These are phyloP conservation scores for Brachionus rubens DNA, from an alignment of 1,140 invertebrate species.

Conservation along the genomic window DNA sequence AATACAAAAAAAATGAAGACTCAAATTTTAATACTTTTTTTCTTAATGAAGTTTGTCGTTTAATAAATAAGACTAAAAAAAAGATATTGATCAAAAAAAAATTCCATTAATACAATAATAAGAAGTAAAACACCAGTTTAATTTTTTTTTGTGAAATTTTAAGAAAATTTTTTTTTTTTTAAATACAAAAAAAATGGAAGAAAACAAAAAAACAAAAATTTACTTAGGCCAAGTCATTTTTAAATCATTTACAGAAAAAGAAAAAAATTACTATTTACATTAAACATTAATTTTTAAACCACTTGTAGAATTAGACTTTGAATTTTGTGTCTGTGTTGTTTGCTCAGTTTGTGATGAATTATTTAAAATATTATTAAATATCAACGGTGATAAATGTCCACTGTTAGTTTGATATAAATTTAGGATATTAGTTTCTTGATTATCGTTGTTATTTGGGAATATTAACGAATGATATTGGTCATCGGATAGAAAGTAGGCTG, in stretches of 20 bases:
- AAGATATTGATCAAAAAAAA: too few species aligned
- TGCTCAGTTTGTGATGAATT: background rate
- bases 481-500: constrained; percentile 21
- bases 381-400: constrained; percentile 1
- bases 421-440: background rate
- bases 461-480: constrained; percentile 40
- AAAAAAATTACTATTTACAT: too few species aligned
- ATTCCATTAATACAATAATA: too few species aligned
- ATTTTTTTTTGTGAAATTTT: background rate
- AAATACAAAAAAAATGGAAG: constrained; percentile 24
- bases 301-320: background rate
- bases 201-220: background rate
- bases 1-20: too few species aligned
- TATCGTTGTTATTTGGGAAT: background rate
- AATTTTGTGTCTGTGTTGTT: background rate
- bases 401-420: background rate
- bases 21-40: too few species aligned
- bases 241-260: too few species aligned
- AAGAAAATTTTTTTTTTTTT: too few species aligned
- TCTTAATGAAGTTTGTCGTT: too few species aligned
- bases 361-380: background rate
- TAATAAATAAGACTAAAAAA: too few species aligned
- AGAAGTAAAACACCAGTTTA: constrained; percentile 23
- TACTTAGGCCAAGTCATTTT: too few species aligned
- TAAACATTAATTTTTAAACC: background rate